Evolutionary conservation across 2,113 vertebrate species (phyloP), one percentile per base, ranked within the genome.

Genomic region (Scytalopus superciliaris): DNA sequence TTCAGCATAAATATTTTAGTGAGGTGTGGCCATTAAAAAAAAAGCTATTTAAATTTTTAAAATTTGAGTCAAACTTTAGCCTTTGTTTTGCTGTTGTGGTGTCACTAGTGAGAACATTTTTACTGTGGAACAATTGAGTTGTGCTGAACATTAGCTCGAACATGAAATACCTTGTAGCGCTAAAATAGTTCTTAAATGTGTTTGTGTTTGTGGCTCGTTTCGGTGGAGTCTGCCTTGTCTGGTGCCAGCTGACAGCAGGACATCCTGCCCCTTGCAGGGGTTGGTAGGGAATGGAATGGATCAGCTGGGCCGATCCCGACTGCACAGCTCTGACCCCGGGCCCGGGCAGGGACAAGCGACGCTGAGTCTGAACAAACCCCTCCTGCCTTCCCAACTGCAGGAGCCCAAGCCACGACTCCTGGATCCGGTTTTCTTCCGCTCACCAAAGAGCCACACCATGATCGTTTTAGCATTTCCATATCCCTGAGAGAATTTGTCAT

Each of bases 201-300:
- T 68, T 72, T 59, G 39, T 87, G 18, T 68, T 72, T 68, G 57
- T 79, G 83, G 72, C 53, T 93, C 27, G 24, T 17, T 33, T 55
- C 55, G 8, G n/a, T 23, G 0, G 8, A 35, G 33, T 45, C 50
- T 66, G 64, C 44, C 63, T 83, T 37, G 50, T 11, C 28, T 27
- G 72, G 64, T 80, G 80, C 67, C 53, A 8, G 16, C 27, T n/a
- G 13, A 7, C 6, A 50, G 60, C 40, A 39, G 25, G 31, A 31
- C 6, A 1, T 15, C 23, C 87, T 84, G 80, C 40, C 19, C 3
- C 33, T 5, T 7, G 17, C 49, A 11, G 49, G 28, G 55, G 37
- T 30, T 21, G 5, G 6, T 11, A 23, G 59, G 27, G 64, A 18
- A 21, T 39, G 0, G 0, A 16, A 3, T 0, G 3, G 56, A 33